Conservation (phyloP, 1,140 invertebrate species). For the Drusus annulatus region DNA sequence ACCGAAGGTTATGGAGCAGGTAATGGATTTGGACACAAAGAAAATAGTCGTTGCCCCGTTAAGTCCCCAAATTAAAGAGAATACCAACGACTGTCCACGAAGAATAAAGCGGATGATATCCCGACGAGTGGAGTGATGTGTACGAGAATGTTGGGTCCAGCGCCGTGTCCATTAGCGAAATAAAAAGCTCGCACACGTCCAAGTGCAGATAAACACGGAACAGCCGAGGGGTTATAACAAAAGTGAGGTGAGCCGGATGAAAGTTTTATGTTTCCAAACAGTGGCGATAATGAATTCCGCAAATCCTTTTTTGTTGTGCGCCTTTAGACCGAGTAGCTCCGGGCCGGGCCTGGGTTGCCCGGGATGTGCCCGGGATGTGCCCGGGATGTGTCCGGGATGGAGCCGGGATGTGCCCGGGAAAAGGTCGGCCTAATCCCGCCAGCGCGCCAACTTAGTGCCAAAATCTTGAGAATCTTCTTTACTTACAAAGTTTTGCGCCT, state of each 20-base stretch:
- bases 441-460: neutral
- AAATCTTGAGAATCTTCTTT: slow-evolving; percentile 17
- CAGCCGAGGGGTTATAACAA: neutral
- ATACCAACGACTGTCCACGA: no score
- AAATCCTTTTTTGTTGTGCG: slow-evolving; percentile 34
- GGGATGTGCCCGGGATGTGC: neutral
- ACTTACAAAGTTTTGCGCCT: slow-evolving; percentile 4
- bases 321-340: neutral
- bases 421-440: neutral
- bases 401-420: neutral
- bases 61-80: no score
- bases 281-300: slow-evolving; percentile 41
- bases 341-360: neutral
- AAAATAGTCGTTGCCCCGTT: no score
- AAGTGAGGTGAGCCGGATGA: slow-evolving; percentile 30
- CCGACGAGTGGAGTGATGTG: neutral
- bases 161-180: slow-evolving; percentile 26
- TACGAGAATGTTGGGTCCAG: neutral
- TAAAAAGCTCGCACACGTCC: neutral
- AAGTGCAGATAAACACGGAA: slow-evolving; percentile 1
- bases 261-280: slow-evolving; percentile 27
- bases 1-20: no score
- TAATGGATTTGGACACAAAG: no score
- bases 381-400: neutral
- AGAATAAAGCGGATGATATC: neutral